A percentile compares a stretch with the other conserved stretches of the same genome.
Conservation (phyloP, 1,140 invertebrate genomes). For the Colletes latitarsis region DNA sequence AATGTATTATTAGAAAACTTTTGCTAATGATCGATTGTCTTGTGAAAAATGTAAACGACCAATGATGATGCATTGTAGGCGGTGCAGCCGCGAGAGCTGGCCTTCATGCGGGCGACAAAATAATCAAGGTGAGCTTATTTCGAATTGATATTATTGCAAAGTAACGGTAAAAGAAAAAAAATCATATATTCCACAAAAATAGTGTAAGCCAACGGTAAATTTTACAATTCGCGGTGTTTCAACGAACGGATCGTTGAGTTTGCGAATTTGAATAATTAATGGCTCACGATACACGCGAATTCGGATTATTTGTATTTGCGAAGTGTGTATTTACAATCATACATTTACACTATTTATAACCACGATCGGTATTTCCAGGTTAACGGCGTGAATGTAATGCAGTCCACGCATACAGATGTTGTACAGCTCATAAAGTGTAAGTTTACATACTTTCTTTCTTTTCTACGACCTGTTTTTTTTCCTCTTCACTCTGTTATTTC, state of each 20-base stretch:
- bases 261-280: background rate
- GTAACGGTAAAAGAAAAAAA: background rate
- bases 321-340: background rate
- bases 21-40: background rate
- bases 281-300: background rate
- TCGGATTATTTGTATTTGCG: background rate
- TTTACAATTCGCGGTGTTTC: background rate
- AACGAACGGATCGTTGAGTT: background rate
- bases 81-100: constrained; percentile 97
- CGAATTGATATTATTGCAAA: constrained; percentile 20
- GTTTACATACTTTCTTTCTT: constrained; percentile 71
- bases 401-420: constrained; percentile 95
- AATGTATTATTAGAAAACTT: background rate
- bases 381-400: constrained; percentile 94
- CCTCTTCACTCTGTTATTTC: constrained; percentile 16
- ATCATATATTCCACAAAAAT: background rate
- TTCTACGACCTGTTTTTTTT: constrained; percentile 37
- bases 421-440: constrained; percentile 96
- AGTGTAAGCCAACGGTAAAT: background rate
- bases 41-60: constrained; percentile 1
- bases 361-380: constrained; percentile 83
- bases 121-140: constrained; percentile 89
- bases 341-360: constrained; percentile 29
- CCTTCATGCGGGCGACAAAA: constrained; percentile 95
- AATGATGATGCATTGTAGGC: constrained; percentile 82